These are phyloP conservation scores for Eupeodes corollae DNA, from an alignment of 1,140 invertebrate species.

Conservation along the genomic window DNA sequence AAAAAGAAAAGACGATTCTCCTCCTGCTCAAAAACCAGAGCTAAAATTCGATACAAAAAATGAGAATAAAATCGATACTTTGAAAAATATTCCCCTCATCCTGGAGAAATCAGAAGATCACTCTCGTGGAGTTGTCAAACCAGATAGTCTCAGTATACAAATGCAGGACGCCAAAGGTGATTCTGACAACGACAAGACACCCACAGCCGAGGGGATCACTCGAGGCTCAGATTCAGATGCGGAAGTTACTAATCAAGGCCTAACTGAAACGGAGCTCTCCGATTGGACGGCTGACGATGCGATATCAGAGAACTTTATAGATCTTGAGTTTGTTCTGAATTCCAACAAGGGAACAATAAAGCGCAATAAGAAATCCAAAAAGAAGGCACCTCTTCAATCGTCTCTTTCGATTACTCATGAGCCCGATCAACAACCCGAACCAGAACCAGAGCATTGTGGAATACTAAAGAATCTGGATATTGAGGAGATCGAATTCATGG, in stretches of 20 bases:
- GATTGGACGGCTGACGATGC: constrained; percentile 72
- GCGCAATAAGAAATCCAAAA: constrained; percentile 36
- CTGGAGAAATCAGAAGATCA: constrained; percentile 20
- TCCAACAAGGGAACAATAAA: constrained; percentile 42
- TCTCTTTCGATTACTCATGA: constrained; percentile 28
- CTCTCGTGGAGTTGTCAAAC: constrained; percentile 16
- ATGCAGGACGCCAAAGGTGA: no score
- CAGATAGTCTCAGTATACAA: constrained; percentile 19
- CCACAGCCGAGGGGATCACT: constrained; percentile 22
- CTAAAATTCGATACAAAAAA: constrained; percentile 34
- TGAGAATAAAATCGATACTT: constrained; percentile 35
- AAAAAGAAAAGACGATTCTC: constrained; percentile 14
- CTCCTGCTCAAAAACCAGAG: constrained; percentile 18
- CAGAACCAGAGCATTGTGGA: constrained; percentile 25
- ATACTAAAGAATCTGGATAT: constrained; percentile 33
- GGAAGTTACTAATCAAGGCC: constrained; percentile 49
- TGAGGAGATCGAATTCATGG: constrained; percentile 59
- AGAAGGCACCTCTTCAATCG: constrained; percentile 23
- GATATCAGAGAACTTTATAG: constrained; percentile 59
- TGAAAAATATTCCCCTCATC: constrained; percentile 32
- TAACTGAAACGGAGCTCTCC: constrained; percentile 73
- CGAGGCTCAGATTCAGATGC: constrained; percentile 40
- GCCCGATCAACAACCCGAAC: constrained; percentile 22
- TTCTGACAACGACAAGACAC: constrained; percentile 32
- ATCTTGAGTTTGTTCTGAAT: constrained; percentile 50